phyloP scores from a whole-genome alignment of 2,888 invertebrate species.

The Ditula angustiorana region DNA sequence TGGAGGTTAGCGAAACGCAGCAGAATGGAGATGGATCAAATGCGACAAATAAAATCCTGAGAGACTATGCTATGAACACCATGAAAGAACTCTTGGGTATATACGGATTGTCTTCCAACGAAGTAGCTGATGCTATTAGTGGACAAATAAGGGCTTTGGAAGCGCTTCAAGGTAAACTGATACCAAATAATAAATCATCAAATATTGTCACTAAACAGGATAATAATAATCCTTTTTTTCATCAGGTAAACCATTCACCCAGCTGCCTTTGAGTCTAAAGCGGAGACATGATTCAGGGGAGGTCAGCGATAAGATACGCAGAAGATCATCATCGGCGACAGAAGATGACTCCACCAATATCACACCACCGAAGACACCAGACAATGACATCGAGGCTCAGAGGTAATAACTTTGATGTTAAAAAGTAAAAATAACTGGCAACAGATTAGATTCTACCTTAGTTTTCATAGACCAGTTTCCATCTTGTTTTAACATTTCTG shows the following conservation, averaged over 20 bases:
- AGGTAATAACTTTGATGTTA: too few species aligned
- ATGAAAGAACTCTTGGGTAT: slow-evolving; percentile 92
- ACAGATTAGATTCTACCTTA: neutral
- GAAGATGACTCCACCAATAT: slow-evolving; percentile 81
- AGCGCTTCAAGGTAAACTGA: slow-evolving; percentile 88
- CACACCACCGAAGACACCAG: slow-evolving; percentile 82
- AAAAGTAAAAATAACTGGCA: too few species aligned
- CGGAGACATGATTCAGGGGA: slow-evolving; percentile 78
- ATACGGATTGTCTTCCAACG: slow-evolving; percentile 89
- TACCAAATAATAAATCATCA: neutral
- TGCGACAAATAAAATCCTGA: slow-evolving; percentile 87
- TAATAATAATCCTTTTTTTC: slow-evolving; percentile 29
- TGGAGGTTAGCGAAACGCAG: slow-evolving; percentile 65
- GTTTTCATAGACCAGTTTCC: neutral
- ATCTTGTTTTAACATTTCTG: too few species aligned
- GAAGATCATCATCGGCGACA: slow-evolving; percentile 80
- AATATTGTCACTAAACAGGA: slow-evolving; percentile 3
- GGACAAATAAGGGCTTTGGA: slow-evolving; percentile 88
- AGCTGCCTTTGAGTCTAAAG: slow-evolving; percentile 74
- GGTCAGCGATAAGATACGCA: slow-evolving; percentile 67
- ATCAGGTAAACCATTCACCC: slow-evolving; percentile 77
- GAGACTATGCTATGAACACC: slow-evolving; percentile 92
- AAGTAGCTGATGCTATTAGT: slow-evolving; percentile 89
- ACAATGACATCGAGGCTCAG: slow-evolving; percentile 77
- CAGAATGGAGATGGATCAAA: slow-evolving; percentile 76